phyloP scores from a whole-genome alignment of 2,113 vertebrate species.

The Pithys albifrons region DNA sequence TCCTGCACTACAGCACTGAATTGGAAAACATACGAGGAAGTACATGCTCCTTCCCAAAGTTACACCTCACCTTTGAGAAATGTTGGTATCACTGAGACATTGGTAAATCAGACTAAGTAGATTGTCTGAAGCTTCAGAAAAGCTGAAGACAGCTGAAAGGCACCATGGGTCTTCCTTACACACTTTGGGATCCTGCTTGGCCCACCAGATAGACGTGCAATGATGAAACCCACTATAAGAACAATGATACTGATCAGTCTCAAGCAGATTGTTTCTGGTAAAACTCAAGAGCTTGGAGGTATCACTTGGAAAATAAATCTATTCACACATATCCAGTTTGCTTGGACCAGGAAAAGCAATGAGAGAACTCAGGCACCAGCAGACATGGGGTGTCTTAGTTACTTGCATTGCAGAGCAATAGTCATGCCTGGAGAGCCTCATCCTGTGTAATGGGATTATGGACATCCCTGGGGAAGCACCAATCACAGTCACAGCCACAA shows the following conservation, averaged over 20 bases:
- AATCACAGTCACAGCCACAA: background rate
- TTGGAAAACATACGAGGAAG: background rate
- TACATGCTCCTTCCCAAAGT: background rate
- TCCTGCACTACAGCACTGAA: background rate
- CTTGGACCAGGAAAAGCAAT: background rate
- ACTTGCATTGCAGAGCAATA: background rate
- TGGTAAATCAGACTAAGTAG: background rate
- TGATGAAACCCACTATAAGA: background rate
- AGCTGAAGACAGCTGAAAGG: background rate
- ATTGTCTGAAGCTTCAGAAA: background rate
- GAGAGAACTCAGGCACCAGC: background rate
- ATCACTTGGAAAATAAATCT: background rate
- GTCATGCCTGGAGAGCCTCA: background rate
- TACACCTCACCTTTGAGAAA: background rate
- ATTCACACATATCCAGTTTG: background rate
- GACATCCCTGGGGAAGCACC: background rate
- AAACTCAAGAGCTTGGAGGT: background rate
- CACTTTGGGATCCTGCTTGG: background rate
- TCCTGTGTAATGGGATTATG: fast-evolving
- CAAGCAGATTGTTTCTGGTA: background rate
- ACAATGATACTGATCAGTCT: background rate
- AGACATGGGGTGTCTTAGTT: background rate
- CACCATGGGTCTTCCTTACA: background rate
- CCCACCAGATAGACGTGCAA: background rate
- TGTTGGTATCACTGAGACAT: background rate